Evolutionary conservation across 2,113 vertebrate genomes (phyloP), one percentile per base, ranked within the genome.

Genomic region (Mobula birostris): DNA sequence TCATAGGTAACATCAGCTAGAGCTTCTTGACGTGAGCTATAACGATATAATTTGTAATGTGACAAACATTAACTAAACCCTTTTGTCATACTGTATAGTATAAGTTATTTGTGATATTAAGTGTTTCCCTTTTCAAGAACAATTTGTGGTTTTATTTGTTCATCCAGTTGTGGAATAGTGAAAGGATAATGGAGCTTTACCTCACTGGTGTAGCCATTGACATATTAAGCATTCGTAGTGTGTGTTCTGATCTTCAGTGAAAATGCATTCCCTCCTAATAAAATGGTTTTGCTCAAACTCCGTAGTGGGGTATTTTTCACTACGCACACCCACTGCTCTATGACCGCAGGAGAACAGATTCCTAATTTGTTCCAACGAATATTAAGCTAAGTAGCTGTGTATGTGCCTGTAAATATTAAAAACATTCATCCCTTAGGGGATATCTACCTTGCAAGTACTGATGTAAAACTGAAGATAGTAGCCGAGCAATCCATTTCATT

Each of bases 311-410:
- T 29, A 90, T 32, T 90, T 90, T 90, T 36, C 56, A 36, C 61
- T 66, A 66, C 61, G 5, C 12, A 90, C 2, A n/a, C 15, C 85
- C n/a, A 66, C 61, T 63, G 15, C 63, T 14, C 29, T 17, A 15
- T 32, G 85, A 68, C 15, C 61, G 15, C 61, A 66, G 2, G 11
- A n/a, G 29, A 61, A 19, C 85, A 66, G 58, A 90, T 90, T 68
- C 85, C 29, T 90, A 90, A 90, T 90, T 90, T 36, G 58, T 90
- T 90, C 85, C 85, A 90, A 88, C 12, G 15, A 66, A 87, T 19
- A n/a, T 88, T 29, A n/a, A 90, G 61, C 40, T 66, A 68, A 90
- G 63, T 32, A 27, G 14, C 85, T 32, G 27, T 19, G 58, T 66
- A 17, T 32, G 61, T 90, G 61, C 29, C 61, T 32, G 61, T 66